Evolutionary conservation across 2,888 invertebrate genomes (phyloP), one percentile per base, ranked within the genome.

Genomic region (Synergus laeviventris): DNA sequence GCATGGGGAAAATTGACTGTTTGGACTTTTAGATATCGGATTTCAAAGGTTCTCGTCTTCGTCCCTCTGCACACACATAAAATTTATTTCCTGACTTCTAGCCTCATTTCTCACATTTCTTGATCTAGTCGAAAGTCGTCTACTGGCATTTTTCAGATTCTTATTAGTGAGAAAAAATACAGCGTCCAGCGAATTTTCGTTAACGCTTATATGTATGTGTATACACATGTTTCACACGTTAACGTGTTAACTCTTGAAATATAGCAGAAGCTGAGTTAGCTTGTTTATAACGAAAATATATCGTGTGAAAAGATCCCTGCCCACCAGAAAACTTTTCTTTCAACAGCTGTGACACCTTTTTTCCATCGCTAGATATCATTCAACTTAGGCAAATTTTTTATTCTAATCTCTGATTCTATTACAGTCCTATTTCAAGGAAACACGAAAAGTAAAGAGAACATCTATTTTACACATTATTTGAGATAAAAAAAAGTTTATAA

Each of bases 41-140:
- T 85, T 85, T 84, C 84, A 84, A 84, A 83, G 83, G 77, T 74
- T 77, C 78, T 79, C 80, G 66, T 74, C n/a, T 21, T 42, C 74
- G 36, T 78, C 49, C 76, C 77, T 78, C 1, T 39, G 4, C 21
- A 64, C 45, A 66, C 39, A n/a, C 31, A 45, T 31, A n/a, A 70
- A 70, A 70, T 59, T 49, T 49, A n/a, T 74, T 8, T n/a, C n/a
- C 24, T 45, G 45, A 11, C 49, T 70, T 45, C 45, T 24, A 31
- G 42, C 2, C 64, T 70, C 59, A 54, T 31, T 74, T 16, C 49
- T 38, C 38, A 39, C 18, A 49, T 59, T 49, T 66, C 61, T 70
- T 36, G 74, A 59, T 2, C 12, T 56, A 12, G 21, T 12, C 16
- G 62, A 38, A 21, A 12, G 21, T 12, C 16, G 62, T 18, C 39